A percentile compares a stretch with the other conserved stretches of the same genome.
These are phyloP conservation scores for Xenopus laevis DNA, from an alignment of 2,113 vertebrate genomes.

Conservation along the genomic window DNA sequence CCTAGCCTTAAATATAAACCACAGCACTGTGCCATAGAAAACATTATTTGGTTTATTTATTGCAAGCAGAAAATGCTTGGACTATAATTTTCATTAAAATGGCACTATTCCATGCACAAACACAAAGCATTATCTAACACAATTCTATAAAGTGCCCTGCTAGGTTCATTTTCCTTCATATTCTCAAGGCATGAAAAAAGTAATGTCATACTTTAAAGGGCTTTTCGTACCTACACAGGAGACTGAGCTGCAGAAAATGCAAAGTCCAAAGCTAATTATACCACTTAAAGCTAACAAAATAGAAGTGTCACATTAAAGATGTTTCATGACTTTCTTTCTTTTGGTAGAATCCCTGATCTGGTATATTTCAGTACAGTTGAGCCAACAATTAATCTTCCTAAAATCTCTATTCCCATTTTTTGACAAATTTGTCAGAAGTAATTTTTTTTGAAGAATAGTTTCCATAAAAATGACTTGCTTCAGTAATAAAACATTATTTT, in stretches of 20 bases:
- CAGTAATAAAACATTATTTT: constrained; percentile 53
- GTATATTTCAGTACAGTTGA: constrained; percentile 16
- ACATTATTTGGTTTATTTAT: no score
- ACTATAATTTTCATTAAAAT: no score
- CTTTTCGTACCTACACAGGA: background rate
- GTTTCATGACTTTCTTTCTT: constrained; percentile 17
- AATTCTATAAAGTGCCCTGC: no score
- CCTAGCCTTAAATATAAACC: no score
- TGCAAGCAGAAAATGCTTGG: no score
- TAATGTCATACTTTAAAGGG: background rate
- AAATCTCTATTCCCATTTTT: constrained; percentile 48
- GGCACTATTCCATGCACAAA: no score
- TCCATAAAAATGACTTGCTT: constrained; percentile 46
- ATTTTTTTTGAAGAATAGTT: constrained; percentile 44
- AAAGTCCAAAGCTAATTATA: constrained; percentile 34
- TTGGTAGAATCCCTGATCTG: constrained; percentile 15
- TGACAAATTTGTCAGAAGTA: constrained; percentile 24
- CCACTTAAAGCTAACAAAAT: constrained; percentile 41
- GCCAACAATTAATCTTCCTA: constrained; percentile 28
- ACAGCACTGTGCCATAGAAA: no score
- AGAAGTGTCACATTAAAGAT: constrained; percentile 32
- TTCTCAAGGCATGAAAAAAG: no score
- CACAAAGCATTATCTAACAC: no score
- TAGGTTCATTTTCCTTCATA: no score
- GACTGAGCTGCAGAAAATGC: constrained; percentile 9